Percentiles rank a stretch among this genome's conserved stretches.
Evolutionary conservation across 2,113 vertebrate species (phyloP).

Genomic region (Sclerurus mexicanus): DNA sequence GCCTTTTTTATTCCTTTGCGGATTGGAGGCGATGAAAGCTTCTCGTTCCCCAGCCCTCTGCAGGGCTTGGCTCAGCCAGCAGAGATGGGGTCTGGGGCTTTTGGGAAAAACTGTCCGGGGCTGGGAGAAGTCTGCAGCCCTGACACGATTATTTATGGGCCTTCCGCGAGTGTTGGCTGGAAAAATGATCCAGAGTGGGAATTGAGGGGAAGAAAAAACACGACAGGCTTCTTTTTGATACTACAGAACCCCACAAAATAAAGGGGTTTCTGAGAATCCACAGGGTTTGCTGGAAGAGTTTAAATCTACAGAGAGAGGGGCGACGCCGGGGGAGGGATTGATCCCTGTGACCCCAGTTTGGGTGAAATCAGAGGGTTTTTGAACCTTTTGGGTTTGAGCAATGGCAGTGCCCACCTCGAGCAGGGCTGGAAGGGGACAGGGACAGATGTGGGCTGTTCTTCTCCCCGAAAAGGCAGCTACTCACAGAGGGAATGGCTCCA

Average conservation of each 20-base stretch:
- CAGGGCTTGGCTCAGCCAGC: background rate
- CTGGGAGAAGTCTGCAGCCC: background rate
- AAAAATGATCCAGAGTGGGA: background rate
- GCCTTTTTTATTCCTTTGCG: background rate
- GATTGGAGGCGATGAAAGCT: background rate
- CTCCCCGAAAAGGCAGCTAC: background rate
- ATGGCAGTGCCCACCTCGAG: background rate
- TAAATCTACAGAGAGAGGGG: background rate
- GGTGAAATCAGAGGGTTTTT: background rate
- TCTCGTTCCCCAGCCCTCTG: background rate
- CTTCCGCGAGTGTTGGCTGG: background rate
- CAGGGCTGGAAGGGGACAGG: background rate
- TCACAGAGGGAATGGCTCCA: background rate
- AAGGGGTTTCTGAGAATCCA: background rate
- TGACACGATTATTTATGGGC: background rate
- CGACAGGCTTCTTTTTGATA: background rate
- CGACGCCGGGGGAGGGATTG: background rate
- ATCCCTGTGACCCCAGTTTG: background rate
- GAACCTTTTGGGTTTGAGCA: background rate
- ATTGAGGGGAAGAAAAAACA: background rate
- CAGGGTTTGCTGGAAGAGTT: background rate
- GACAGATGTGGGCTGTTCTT: background rate
- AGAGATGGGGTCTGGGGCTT: background rate
- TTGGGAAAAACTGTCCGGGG: background rate
- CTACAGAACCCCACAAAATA: background rate